phyloP scores from a whole-genome alignment of 2,113 vertebrate genomes.

The Myanophis thanlyinensis region DNA sequence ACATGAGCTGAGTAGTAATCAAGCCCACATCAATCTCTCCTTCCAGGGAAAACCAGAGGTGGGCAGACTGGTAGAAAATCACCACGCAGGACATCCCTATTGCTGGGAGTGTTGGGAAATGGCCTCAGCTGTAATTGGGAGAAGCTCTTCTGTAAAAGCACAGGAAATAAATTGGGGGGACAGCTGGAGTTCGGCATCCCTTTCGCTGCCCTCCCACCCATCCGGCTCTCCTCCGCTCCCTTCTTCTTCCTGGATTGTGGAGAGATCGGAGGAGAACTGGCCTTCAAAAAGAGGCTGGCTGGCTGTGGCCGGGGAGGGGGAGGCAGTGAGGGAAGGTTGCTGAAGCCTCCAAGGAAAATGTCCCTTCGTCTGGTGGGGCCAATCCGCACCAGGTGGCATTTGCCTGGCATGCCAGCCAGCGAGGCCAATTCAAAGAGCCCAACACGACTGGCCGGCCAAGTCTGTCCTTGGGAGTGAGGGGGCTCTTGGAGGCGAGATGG shows the following conservation, averaged over 20 bases:
- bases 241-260: neutral
- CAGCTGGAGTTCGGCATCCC: neutral
- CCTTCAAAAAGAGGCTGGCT: neutral
- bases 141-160: neutral
- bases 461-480: neutral
- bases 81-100: neutral
- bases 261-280: neutral
- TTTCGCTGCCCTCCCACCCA: neutral
- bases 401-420: neutral
- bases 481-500: too few relatives aligned
- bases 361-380: neutral
- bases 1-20: neutral
- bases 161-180: neutral
- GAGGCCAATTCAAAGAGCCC: neutral
- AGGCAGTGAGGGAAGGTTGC: neutral
- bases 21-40: neutral
- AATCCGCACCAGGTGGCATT: neutral
- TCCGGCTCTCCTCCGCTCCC: neutral
- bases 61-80: neutral
- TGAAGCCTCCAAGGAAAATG: neutral
- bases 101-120: neutral
- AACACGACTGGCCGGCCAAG: neutral
- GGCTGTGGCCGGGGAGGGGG: too few relatives aligned
- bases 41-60: neutral
- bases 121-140: neutral